phyloP scores from a whole-genome alignment of 2,113 vertebrate genomes.

The Struthio camelus region DNA sequence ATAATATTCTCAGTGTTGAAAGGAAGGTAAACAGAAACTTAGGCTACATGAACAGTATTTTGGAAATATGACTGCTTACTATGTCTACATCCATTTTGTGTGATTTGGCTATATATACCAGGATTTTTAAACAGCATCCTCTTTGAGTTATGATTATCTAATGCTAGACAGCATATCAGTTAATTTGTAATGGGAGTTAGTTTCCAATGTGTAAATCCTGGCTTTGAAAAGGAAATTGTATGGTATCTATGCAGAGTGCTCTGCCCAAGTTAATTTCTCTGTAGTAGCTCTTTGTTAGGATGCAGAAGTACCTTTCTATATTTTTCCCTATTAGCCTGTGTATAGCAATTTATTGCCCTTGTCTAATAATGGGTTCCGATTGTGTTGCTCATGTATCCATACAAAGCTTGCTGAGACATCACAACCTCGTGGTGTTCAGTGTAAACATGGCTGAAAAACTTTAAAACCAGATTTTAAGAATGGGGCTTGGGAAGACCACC shows the following conservation, averaged over 20 bases:
- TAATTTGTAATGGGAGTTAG: background rate
- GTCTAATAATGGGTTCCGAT: background rate
- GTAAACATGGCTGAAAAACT: background rate
- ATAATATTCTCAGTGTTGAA: constrained; percentile 5
- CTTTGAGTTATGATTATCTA: background rate
- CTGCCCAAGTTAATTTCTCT: background rate
- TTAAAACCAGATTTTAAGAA: background rate
- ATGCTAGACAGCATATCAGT: background rate
- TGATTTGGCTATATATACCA: background rate
- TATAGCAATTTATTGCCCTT: background rate
- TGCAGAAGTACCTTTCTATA: background rate
- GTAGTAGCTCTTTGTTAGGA: background rate
- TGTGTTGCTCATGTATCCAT: background rate
- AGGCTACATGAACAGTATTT: background rate
- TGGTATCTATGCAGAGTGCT: background rate
- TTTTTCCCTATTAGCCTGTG: background rate
- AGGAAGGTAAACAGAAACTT: background rate
- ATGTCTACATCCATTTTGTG: background rate
- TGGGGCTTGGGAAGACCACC: background rate
- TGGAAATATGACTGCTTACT: background rate
- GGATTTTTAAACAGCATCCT: background rate
- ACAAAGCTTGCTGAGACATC: background rate
- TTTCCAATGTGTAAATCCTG: background rate
- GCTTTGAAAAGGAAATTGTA: background rate
- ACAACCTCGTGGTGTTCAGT: background rate